Conservation (phyloP, 2,113 vertebrate genomes). For the Psittacus erithacus region DNA sequence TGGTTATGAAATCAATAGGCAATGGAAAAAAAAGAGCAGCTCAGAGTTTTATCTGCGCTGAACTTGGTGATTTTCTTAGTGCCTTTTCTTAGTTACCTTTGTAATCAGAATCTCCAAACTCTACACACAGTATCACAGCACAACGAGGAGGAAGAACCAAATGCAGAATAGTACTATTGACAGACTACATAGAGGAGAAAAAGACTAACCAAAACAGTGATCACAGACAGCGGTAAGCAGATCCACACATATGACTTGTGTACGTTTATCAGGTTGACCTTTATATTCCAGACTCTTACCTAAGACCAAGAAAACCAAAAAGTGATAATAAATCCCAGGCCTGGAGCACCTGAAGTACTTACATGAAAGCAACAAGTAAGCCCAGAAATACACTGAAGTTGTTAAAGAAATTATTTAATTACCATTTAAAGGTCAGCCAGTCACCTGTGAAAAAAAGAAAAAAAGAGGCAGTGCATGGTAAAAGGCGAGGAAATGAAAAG, state of each 20-base stretch:
- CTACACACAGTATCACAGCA: not conserved
- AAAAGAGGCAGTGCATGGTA: not conserved
- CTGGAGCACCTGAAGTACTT: not conserved
- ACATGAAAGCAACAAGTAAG: slow-evolving; percentile 28
- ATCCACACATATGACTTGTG: not conserved
- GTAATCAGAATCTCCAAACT: not conserved
- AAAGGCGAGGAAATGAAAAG: slow-evolving; percentile 47
- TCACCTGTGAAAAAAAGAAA: slow-evolving; percentile 59
- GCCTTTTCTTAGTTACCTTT: not conserved
- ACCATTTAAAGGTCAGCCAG: slow-evolving; percentile 70
- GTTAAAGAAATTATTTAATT: slow-evolving; percentile 83
- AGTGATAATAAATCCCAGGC: not conserved
- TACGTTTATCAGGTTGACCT: not conserved
- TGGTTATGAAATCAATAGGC: not conserved
- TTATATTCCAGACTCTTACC: not conserved
- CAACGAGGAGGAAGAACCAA: not conserved
- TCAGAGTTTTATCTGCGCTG: not conserved
- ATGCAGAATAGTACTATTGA: not conserved
- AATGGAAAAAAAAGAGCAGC: not conserved
- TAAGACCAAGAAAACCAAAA: not conserved
- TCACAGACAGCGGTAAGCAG: not conserved
- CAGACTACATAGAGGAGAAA: rapidly evolving
- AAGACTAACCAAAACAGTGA: not conserved
- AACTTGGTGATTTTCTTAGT: not conserved
- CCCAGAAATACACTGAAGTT: slow-evolving; percentile 65